These are phyloP conservation scores for Henricia sp. DNA, from an alignment of 53 echinoderm and acorn worm species.

Conservation along the genomic window DNA sequence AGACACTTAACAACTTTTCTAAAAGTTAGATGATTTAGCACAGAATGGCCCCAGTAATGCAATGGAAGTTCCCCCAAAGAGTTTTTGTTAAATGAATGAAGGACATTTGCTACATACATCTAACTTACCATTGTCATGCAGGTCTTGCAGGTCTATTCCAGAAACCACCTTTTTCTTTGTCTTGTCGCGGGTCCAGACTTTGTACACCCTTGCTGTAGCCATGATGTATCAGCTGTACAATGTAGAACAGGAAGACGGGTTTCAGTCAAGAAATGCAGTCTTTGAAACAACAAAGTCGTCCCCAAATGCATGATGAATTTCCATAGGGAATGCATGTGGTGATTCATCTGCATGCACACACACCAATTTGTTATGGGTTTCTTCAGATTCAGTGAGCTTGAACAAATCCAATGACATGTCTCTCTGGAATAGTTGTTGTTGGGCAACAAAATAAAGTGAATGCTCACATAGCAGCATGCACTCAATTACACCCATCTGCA, in stretches of 20 bases:
- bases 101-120: neutral
- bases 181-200: neutral
- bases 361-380: neutral
- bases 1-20: too few relatives aligned
- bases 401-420: neutral
- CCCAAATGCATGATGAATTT: neutral
- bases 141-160: constrained; percentile 1
- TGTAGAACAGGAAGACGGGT: neutral
- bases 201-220: constrained; percentile 3
- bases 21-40: too few relatives aligned
- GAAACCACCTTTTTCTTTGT: constrained; percentile 10
- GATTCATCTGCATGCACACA: neutral
- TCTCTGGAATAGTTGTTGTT: constrained; percentile 1
- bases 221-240: neutral
- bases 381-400: neutral
- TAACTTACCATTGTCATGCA: constrained; percentile 5
- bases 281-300: neutral
- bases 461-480: constrained; percentile 11
- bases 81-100: too few relatives aligned
- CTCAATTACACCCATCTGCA: neutral
- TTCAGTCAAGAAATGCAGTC: constrained; percentile 13
- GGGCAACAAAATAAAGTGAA: constrained; percentile 10
- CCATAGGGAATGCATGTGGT: neutral
- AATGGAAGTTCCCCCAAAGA: neutral
- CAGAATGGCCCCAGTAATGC: too few relatives aligned